Evolutionary conservation across 2,797 vertebrate genomes (phyloP).

Genomic region (Pelochelys cantorii): DNA sequence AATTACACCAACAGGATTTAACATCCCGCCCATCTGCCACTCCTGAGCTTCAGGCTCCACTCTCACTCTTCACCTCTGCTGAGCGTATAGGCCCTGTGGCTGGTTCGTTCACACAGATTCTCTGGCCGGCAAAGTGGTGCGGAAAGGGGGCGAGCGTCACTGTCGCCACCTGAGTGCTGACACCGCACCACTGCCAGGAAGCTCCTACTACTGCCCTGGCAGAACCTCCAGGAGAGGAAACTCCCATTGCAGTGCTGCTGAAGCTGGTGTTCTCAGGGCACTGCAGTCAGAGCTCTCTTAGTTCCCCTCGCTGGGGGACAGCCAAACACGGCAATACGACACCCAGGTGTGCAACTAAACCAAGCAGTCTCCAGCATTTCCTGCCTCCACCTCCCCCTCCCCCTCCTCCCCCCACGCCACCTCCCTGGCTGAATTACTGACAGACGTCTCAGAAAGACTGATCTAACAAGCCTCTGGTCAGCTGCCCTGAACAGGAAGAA

Average conservation of each 20-base stretch:
- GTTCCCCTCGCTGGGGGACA: accelerated
- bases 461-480: not conserved
- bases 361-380: not conserved
- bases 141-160: not conserved
- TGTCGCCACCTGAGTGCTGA: not conserved
- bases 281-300: not conserved
- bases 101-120: not conserved
- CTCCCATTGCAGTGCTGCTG: not conserved
- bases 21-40: not conserved
- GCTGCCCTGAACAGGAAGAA: not conserved
- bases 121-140: not conserved
- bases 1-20: no score
- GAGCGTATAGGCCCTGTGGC: not conserved
- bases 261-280: not conserved
- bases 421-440: not conserved
- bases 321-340: accelerated
- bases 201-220: accelerated
- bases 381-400: no score
- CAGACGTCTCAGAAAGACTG: not conserved
- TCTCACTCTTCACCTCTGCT: not conserved
- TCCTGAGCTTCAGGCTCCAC: not conserved
- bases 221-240: not conserved
- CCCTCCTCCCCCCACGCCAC: not conserved
- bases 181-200: not conserved
- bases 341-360: accelerated